Percentiles rank a stretch among this genome's conserved stretches.
These are phyloP conservation scores for Drosophila pallidifrons DNA, from an alignment of 1,140 invertebrate species.

Conservation along the genomic window DNA sequence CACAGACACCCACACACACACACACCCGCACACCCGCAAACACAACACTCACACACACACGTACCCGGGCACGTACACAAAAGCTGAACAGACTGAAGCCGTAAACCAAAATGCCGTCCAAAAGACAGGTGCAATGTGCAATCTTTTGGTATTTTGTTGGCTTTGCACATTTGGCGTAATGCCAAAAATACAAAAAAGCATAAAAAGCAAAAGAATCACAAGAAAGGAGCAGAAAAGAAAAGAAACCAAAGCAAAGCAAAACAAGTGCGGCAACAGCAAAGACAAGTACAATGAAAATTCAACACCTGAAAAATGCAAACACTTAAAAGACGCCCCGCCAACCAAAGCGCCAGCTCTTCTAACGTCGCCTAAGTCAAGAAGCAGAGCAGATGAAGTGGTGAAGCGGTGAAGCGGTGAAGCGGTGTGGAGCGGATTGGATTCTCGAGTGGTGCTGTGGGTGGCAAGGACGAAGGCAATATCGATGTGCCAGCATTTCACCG, in stretches of 20 bases:
- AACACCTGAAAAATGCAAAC: slow-evolving; percentile 80
- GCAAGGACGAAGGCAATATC: slow-evolving; percentile 48
- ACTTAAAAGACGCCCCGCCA: slow-evolving; percentile 68
- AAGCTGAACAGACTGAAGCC: slow-evolving; percentile 47
- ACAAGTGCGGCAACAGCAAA: slow-evolving; percentile 62
- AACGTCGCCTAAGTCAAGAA: slow-evolving; percentile 32
- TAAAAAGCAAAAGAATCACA: slow-evolving; percentile 30
- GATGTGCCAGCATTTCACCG: slow-evolving; percentile 36
- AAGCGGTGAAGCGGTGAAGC: background rate
- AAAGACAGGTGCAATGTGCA: slow-evolving; percentile 81
- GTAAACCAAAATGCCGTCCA: slow-evolving; percentile 69
- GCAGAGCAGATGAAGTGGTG: slow-evolving; percentile 27
- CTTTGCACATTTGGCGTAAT: slow-evolving; percentile 82
- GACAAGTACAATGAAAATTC: slow-evolving; percentile 80
- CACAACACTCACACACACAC: slow-evolving; percentile 19
- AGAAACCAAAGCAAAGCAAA: slow-evolving; percentile 50
- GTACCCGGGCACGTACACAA: slow-evolving; percentile 35
- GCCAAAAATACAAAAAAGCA: slow-evolving; percentile 70
- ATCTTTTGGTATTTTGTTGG: slow-evolving; percentile 84
- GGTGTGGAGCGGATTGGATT: background rate
- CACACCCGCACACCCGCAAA: background rate
- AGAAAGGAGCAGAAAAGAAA: slow-evolving; percentile 3
- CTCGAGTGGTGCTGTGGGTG: background rate
- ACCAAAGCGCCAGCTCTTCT: background rate
- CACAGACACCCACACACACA: slow-evolving; percentile 20